Conservation (phyloP, 1,140 invertebrate species). For the Ostrea denselamellosa region DNA sequence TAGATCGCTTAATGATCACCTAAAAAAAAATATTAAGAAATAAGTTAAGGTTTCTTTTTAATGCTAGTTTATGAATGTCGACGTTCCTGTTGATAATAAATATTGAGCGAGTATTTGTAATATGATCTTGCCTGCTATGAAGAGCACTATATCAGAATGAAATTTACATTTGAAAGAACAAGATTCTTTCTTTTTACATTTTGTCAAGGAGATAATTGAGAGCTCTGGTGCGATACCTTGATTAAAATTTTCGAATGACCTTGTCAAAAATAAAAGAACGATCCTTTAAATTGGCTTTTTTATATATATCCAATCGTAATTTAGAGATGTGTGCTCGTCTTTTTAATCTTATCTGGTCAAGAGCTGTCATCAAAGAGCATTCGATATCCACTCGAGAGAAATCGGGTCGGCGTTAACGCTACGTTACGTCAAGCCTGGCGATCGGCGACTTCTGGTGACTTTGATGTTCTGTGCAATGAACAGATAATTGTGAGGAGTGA, state of each 20-base stretch:
- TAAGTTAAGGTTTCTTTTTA: not conserved
- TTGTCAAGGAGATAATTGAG: not conserved
- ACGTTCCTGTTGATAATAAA: not conserved
- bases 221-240: not conserved
- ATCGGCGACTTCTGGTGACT: slow-evolving; percentile 10
- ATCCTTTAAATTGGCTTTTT: not conserved
- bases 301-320: not conserved
- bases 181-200: not conserved
- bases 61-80: not conserved
- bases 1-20: not conserved
- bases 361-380: slow-evolving; percentile 29
- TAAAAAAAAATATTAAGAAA: not conserved
- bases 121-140: not conserved
- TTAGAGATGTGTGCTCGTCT: not conserved
- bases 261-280: not conserved
- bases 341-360: slow-evolving; percentile 38
- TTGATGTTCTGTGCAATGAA: slow-evolving; percentile 4
- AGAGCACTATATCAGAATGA: not conserved
- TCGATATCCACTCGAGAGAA: slow-evolving; percentile 24
- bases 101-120: not conserved
- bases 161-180: not conserved
- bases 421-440: slow-evolving; percentile 13
- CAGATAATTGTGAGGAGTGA: slow-evolving; percentile 22
- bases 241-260: not conserved
- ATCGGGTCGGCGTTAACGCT: slow-evolving; percentile 13